Conservation (phyloP, 2,888 invertebrate genomes). For the Eupithecia vulgata region DNA sequence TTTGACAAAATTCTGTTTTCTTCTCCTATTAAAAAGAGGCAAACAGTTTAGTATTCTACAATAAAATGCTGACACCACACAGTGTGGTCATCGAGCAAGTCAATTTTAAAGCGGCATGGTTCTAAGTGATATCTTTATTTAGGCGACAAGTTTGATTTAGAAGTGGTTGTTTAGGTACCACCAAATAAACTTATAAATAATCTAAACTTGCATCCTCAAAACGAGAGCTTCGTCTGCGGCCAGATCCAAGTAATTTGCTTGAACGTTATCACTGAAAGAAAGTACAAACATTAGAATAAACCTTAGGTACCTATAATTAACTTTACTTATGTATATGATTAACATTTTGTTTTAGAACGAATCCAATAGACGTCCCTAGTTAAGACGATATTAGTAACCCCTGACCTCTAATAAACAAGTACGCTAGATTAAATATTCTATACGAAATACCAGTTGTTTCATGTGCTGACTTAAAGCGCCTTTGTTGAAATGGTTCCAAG, state of each 20-base stretch:
- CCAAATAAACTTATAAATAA: not conserved
- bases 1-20: not conserved
- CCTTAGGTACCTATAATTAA: not conserved
- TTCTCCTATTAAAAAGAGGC: constrained; percentile 4
- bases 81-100: not conserved
- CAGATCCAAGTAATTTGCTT: constrained; percentile 68
- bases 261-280: constrained; percentile 71
- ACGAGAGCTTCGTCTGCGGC: constrained; percentile 76
- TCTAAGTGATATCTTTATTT: not conserved
- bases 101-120: not conserved
- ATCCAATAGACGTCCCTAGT: not conserved
- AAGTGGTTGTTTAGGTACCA: not conserved
- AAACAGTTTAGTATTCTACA: not conserved
- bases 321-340: not conserved
- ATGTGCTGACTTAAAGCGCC: too few species aligned
- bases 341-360: not conserved
- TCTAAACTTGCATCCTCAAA: constrained; percentile 70
- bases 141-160: not conserved
- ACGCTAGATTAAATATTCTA: too few species aligned
- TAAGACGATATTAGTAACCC: too few species aligned
- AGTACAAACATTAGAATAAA: constrained; percentile 6
- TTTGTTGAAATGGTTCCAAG: too few species aligned
- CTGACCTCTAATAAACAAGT: too few species aligned
- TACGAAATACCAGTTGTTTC: too few species aligned
- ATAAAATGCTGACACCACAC: not conserved